These are phyloP conservation scores for Molossus alvarezi DNA, from an alignment of 2,797 vertebrate genomes.

Conservation along the genomic window DNA sequence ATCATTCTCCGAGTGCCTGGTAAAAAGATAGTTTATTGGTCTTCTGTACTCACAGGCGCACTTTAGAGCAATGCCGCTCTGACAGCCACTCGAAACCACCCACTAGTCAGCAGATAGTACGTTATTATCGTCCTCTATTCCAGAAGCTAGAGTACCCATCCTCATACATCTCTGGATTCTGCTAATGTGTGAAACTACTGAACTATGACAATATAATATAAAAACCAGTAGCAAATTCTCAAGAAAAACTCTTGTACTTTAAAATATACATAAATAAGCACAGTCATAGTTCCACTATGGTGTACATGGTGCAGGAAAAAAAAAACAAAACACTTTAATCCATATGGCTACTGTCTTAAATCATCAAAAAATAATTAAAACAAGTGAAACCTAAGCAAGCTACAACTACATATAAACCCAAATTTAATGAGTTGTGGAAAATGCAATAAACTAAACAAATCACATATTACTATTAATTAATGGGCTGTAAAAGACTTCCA, in stretches of 20 bases:
- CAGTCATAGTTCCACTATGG: neutral
- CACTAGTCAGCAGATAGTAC: neutral
- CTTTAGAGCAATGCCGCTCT: neutral
- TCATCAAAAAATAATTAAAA: slow-evolving; percentile 82
- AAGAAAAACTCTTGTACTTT: neutral
- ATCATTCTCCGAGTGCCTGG: neutral
- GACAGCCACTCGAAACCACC: slow-evolving; percentile 35
- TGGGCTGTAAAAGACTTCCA: slow-evolving; percentile 76
- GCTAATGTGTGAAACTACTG: slow-evolving; percentile 33
- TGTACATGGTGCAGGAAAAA: neutral
- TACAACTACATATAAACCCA: slow-evolving; percentile 52
- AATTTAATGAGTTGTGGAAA: slow-evolving; percentile 81
- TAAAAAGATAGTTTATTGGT: neutral
- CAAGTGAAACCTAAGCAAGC: slow-evolving; percentile 69
- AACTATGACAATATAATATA: neutral
- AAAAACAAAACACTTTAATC: slow-evolving; percentile 58
- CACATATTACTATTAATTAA: slow-evolving; percentile 80
- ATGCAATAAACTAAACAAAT: slow-evolving; percentile 81
- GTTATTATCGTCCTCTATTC: slow-evolving; percentile 22
- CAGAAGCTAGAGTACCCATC: neutral
- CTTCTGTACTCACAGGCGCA: neutral
- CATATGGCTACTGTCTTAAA: slow-evolving; percentile 76
- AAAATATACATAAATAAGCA: neutral
- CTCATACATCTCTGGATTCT: neutral
- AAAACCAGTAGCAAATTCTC: slow-evolving; percentile 10